Evolutionary conservation across 1,140 invertebrate species (phyloP), one percentile per base, ranked within the genome.

Genomic region (Triops cancriformis): DNA sequence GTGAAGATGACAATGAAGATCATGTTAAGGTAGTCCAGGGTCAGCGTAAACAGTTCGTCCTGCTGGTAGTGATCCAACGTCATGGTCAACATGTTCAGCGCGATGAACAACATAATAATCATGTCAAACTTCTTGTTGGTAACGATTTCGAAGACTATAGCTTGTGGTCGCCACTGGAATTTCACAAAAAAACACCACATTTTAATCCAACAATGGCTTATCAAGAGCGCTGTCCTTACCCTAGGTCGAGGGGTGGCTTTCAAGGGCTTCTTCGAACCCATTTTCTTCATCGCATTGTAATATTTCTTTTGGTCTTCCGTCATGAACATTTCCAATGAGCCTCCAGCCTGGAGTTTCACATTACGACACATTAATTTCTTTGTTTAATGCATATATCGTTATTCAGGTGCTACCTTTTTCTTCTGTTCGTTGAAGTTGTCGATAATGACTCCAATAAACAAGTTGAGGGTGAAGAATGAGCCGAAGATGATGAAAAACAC

Each of bases 261-360:
- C 83, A 97, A 89, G 64, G 97, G 97, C 86, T 98, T 96, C 85
- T 98, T 98, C 45, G 93, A 96, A 81, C 95, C 94, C 95, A 99
- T 98, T 87, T 98, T 98, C 86, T 99, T 99, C 97, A 99, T 99
- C 76, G 97, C 97, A 86, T 97, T 98, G 88, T 98, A 99, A 86
- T 99, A 99, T 87, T 98, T 99, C 89, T 98, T 99, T 87, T 99
- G 97, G 87, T 98, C 96, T 86, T 99, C 97, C 80, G 97, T 98
- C 97, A 99, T 98, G 88, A 99, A 98, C 95, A 98, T 97, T 86
- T 98, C 97, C 73, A 99, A 88, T 80, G 96, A 98, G 81, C 96
- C 97, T 83, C 97, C 97, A 82, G 94, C 94, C 85, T 88, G 31
- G 31, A 83, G n/a, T 82, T 64, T 64, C 18, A 64, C 23, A 64